Evolutionary conservation across 2,113 vertebrate genomes (phyloP), one percentile per base, ranked within the genome.

Genomic region (Triplophysa rosa): DNA sequence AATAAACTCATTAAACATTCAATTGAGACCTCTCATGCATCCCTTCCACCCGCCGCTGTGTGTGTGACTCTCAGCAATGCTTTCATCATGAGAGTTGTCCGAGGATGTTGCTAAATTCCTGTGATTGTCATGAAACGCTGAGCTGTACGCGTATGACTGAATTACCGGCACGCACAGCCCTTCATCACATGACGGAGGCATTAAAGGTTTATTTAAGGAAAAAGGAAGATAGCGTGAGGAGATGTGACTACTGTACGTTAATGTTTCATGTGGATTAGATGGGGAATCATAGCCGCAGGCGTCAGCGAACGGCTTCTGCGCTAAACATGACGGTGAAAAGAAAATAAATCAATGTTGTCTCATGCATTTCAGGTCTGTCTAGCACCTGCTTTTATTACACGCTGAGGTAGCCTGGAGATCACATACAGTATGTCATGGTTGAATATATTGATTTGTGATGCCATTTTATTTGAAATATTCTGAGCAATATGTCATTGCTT

Each of bases 1-100:
- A 91, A 91, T 90, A 93, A 84, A 67, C 83, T 90, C 87, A 91
- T 92, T 90, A 91, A 78, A 85, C 54, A 92, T 88, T 90, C 87
- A 72, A 86, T 90, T 90, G 42, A 21, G 49, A n/a, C 24, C 49
- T 70, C 68, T 56, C 54, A 19, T 33, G 24, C 68, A 29, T 68
- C 66, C 11, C 23, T 49, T 23, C 66, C 66, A 24, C 66, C 67
- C 13, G 87, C 84, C n/a, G n/a, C 54, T 58, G 54, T 19, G 9
- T 21, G n/a, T 58, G 77, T 85, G 85, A 71, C 81, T 78, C 83
- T 68, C 83, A 82, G 69, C 29, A 79, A 71, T 81, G 82, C 83
- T 67, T 83, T 67, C 80, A 92, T 85, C 90, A 89, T 14, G 0
- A 67, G 10, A 3, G 19, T n/a, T 21, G 37, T 23, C 11, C 19